A percentile compares a stretch with the other conserved stretches of the same genome.
phyloP scores from a whole-genome alignment of 1,140 invertebrate species.

The Medauroidea extradentata region DNA sequence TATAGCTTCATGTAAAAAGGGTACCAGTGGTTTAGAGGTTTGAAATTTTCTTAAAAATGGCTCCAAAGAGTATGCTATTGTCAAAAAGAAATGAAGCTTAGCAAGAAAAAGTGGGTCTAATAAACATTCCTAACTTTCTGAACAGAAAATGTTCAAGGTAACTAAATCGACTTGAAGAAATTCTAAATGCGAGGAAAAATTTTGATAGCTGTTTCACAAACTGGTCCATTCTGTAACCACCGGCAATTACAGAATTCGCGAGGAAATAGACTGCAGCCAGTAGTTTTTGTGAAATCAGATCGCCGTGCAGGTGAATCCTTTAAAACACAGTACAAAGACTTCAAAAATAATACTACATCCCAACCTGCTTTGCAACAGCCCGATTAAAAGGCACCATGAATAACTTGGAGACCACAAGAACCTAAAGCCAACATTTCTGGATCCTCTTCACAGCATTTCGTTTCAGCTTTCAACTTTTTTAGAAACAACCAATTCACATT shows the following conservation, averaged over 20 bases:
- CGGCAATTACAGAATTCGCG: slow-evolving; percentile 20
- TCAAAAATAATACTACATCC: slow-evolving; percentile 11
- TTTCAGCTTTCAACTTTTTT: no score
- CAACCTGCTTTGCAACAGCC: slow-evolving; percentile 14
- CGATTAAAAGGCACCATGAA: slow-evolving; percentile 20
- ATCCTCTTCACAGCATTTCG: background rate
- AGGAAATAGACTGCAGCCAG: slow-evolving; percentile 12
- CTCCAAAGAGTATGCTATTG: no score
- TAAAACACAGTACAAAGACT: slow-evolving; percentile 14
- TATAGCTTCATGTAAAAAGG: no score
- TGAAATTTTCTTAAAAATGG: no score
- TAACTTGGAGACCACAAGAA: slow-evolving; percentile 21
- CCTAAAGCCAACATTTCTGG: slow-evolving; percentile 17
- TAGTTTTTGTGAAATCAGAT: slow-evolving; percentile 12
- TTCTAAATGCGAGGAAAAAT: slow-evolving; percentile 2
- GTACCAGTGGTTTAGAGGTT: no score
- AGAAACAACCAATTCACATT: slow-evolving; percentile 20
- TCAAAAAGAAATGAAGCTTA: no score
- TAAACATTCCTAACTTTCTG: no score
- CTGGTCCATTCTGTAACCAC: slow-evolving; percentile 15
- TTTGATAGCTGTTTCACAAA: slow-evolving; percentile 3
- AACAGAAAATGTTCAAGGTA: no score
- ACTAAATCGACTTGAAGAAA: slow-evolving; percentile 2
- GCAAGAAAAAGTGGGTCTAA: no score
- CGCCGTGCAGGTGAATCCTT: slow-evolving; percentile 13